phyloP scores from a whole-genome alignment of 1,140 invertebrate species.

The Theocolax elegans region DNA sequence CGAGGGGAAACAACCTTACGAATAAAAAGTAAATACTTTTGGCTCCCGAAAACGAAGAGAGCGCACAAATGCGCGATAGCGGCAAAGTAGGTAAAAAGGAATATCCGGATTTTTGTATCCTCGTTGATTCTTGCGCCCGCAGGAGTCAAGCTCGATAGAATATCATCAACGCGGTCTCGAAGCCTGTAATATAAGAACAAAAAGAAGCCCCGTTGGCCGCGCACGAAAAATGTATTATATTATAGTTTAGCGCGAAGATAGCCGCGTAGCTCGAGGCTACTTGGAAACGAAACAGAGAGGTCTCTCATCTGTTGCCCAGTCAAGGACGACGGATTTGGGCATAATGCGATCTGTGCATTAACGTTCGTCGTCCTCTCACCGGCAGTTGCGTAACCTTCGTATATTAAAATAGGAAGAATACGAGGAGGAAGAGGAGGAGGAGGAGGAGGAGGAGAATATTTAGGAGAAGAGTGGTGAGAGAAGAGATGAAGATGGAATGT shows the following conservation, averaged over 20 bases:
- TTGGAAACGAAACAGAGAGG: not conserved
- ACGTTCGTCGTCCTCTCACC: constrained; percentile 18
- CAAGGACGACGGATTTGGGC: constrained; percentile 46
- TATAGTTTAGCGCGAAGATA: not conserved
- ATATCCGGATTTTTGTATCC: too few species aligned
- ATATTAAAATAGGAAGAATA: not conserved
- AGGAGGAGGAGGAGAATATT: not conserved
- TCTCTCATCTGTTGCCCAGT: not conserved
- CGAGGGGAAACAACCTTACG: too few species aligned
- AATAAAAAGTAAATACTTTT: too few species aligned
- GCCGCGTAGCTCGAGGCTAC: constrained; percentile 10
- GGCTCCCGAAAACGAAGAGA: too few species aligned
- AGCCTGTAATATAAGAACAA: too few species aligned
- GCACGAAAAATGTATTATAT: not conserved
- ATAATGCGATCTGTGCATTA: constrained; percentile 61
- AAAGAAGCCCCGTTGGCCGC: too few species aligned
- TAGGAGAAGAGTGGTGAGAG: not conserved
- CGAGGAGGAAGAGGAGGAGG: not conserved
- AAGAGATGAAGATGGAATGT: too few species aligned
- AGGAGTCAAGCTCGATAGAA: too few species aligned
- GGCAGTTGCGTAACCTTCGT: constrained; percentile 7
- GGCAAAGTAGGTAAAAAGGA: too few species aligned
- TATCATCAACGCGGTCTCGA: too few species aligned
- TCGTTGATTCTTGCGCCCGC: too few species aligned
- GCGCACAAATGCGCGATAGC: too few species aligned